Evolutionary conservation across 2,797 vertebrate species (phyloP).

Genomic region (Macropodus opercularis): DNA sequence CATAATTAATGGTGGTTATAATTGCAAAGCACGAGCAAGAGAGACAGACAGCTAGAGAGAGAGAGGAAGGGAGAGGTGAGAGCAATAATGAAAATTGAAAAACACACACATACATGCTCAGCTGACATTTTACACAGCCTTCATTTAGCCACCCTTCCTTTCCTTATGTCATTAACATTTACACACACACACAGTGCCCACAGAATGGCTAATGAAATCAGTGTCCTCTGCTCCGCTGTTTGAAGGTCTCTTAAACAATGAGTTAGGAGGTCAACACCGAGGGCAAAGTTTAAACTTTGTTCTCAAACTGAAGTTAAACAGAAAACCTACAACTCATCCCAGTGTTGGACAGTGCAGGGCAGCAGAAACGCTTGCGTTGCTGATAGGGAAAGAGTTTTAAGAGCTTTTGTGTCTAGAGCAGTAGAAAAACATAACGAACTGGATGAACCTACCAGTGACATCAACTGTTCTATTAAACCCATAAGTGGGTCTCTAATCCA

Average conservation of each 20-base stretch:
- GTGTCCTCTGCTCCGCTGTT: constrained; percentile 46
- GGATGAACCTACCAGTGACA: neutral
- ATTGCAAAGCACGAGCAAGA: constrained; percentile 68
- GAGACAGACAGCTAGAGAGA: constrained; percentile 44
- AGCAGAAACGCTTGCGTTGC: neutral
- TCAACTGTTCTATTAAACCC: constrained; percentile 12
- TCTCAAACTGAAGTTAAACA: constrained; percentile 28
- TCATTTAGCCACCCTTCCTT: constrained; percentile 61
- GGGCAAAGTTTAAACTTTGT: constrained; percentile 38
- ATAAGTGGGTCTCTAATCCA: constrained; percentile 23
- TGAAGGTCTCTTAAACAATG: constrained; percentile 53
- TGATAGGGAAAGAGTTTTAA: neutral
- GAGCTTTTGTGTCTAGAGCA: neutral
- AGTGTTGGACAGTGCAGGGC: neutral
- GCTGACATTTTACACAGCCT: constrained; percentile 70
- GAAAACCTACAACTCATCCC: neutral
- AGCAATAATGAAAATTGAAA: constrained; percentile 64
- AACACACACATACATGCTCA: constrained; percentile 24
- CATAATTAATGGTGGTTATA: constrained; percentile 83
- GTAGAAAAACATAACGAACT: neutral
- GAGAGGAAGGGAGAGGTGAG: constrained; percentile 25
- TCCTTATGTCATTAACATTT: constrained; percentile 64
- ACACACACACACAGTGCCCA: constrained; percentile 16
- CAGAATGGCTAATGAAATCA: constrained; percentile 58
- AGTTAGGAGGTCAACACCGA: constrained; percentile 36